These are phyloP conservation scores for Psococerastis gibbosa DNA, from an alignment of 2,888 invertebrate species.

Conservation along the genomic window DNA sequence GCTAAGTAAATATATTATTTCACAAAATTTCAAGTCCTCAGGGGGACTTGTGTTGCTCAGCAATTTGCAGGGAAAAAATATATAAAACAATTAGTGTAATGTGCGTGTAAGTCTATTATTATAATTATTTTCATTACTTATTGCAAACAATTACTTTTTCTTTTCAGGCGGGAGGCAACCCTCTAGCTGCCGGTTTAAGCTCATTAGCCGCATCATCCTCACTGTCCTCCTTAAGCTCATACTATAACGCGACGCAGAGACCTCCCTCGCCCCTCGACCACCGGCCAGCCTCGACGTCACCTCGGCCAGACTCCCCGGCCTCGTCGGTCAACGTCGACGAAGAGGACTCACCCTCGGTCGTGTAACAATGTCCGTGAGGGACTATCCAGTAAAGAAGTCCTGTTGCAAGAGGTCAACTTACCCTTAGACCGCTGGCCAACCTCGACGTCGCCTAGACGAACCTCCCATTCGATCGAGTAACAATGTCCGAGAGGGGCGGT, in stretches of 20 bases:
- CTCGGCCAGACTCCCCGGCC: constrained; percentile 17
- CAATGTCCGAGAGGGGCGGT: too few species aligned
- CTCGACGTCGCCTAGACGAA: constrained; percentile 18
- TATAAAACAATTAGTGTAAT: too few species aligned
- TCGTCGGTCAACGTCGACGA: constrained; percentile 21
- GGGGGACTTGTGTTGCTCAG: too few species aligned
- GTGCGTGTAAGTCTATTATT: too few species aligned
- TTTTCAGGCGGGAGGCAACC: constrained; percentile 2
- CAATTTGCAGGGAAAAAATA: too few species aligned
- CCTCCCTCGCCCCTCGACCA: constrained; percentile 22
- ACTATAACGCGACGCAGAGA: constrained; percentile 26
- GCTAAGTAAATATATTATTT: too few species aligned
- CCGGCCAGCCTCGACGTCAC: constrained; percentile 18
- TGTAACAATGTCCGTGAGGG: too few species aligned
- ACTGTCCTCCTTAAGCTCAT: constrained; percentile 14
- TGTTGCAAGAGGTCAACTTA: too few species aligned
- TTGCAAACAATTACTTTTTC: too few species aligned
- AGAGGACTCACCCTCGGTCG: constrained; percentile 16
- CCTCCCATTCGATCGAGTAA: constrained; percentile 14
- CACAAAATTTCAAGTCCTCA: too few species aligned
- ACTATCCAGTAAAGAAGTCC: too few species aligned
- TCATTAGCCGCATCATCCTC: constrained; percentile 18
- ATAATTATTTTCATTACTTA: too few species aligned
- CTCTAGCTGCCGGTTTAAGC: constrained; percentile 15
- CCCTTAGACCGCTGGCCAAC: constrained; percentile 18